These are phyloP conservation scores for Watsonalla binaria DNA, from an alignment of 2,888 invertebrate genomes.

Conservation along the genomic window DNA sequence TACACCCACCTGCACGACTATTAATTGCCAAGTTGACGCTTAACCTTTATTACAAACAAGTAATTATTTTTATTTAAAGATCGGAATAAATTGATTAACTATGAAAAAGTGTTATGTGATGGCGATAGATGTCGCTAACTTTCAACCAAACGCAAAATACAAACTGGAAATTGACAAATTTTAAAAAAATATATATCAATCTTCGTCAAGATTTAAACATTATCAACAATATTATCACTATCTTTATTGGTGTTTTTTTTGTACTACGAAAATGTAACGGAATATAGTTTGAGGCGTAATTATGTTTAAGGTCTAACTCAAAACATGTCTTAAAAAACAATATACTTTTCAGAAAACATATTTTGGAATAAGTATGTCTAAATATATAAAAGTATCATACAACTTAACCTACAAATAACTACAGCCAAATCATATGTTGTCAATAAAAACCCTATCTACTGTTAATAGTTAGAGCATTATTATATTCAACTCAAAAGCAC, in stretches of 20 bases:
- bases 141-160: not conserved
- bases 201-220: slow-evolving; percentile 12
- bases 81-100: slow-evolving; percentile 17
- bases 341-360: slow-evolving; percentile 7
- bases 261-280: slow-evolving; percentile 12
- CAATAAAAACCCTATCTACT: slow-evolving; percentile 21
- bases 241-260: slow-evolving; percentile 33
- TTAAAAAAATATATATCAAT: slow-evolving; percentile 15
- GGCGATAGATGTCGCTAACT: not conserved
- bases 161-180: not conserved
- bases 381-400: slow-evolving; percentile 11
- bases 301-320: too few species aligned
- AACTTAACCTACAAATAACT: slow-evolving; percentile 31
- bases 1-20: slow-evolving; percentile 12
- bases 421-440: slow-evolving; percentile 24
- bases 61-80: slow-evolving; percentile 8
- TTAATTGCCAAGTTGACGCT: slow-evolving; percentile 2
- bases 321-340: slow-evolving; percentile 12
- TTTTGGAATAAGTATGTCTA: slow-evolving; percentile 22
- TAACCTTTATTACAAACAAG: not conserved
- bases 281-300: not conserved
- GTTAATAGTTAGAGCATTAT: slow-evolving; percentile 22
- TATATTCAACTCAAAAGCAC: slow-evolving; percentile 11
- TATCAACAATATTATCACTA: slow-evolving; percentile 22
- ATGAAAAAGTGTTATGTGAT: not conserved